These are phyloP conservation scores for Linnaemya tessellans DNA, from an alignment of 2,888 invertebrate genomes.

Conservation along the genomic window DNA sequence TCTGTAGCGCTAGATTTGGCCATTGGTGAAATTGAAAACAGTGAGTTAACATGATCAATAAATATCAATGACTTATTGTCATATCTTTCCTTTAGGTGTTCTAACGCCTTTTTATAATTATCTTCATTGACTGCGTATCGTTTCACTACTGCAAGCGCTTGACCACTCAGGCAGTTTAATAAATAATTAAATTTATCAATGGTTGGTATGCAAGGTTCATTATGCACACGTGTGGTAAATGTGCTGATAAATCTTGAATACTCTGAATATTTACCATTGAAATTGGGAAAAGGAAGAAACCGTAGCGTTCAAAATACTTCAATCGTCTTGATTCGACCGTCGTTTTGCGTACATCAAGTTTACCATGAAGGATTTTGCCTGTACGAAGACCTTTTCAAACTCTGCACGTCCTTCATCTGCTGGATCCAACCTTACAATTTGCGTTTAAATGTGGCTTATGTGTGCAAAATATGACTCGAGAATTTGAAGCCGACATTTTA, in stretches of 20 bases:
- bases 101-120: conserved; percentile 3
- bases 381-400: no score
- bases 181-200: conserved; percentile 46
- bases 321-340: background rate
- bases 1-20: background rate
- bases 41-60: conserved; percentile 13
- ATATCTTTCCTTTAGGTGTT: conserved; percentile 24
- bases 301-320: background rate
- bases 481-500: conserved; percentile 8
- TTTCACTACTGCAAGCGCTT: conserved; percentile 13
- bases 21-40: conserved; percentile 30
- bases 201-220: conserved; percentile 25
- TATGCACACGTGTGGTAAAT: conserved; percentile 7
- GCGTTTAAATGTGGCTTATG: conserved; percentile 17
- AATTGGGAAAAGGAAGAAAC: background rate
- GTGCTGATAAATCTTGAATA: conserved; percentile 18
- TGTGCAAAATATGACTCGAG: conserved; percentile 3
- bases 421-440: background rate
- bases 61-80: conserved; percentile 42
- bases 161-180: conserved; percentile 38
- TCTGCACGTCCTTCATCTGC: conserved; percentile 8
- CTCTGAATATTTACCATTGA: conserved; percentile 18
- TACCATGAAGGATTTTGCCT: conserved; percentile 6
- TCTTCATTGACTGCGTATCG: conserved; percentile 23
- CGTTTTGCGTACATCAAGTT: conserved; percentile 8